phyloP scores from a whole-genome alignment of 2,888 invertebrate genomes.

The Tortricodes alternella region DNA sequence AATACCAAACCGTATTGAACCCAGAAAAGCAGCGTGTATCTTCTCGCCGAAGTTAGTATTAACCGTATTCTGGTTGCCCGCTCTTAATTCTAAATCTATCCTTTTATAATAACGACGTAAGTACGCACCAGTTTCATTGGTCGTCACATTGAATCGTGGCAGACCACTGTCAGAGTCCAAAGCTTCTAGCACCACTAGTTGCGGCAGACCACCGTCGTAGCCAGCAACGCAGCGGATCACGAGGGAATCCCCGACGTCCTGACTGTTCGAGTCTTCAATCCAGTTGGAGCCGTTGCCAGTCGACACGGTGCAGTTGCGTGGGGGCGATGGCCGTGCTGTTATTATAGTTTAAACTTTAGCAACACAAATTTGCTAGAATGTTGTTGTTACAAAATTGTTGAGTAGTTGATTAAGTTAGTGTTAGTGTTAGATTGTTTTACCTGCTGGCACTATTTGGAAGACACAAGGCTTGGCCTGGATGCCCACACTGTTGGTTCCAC shows the following conservation, averaged over 20 bases:
- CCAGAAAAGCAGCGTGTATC: too few species aligned
- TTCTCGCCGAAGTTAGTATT: too few species aligned
- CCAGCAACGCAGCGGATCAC: slow-evolving; percentile 93
- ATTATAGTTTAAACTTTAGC: background rate
- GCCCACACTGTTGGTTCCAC: slow-evolving; percentile 92
- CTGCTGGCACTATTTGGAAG: slow-evolving; percentile 94
- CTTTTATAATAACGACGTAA: background rate
- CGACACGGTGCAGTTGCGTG: slow-evolving; percentile 92
- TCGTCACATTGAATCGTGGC: slow-evolving; percentile 87
- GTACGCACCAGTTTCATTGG: slow-evolving; percentile 76
- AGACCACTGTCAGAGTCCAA: slow-evolving; percentile 87
- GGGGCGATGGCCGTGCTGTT: slow-evolving; percentile 89
- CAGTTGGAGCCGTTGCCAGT: slow-evolving; percentile 82
- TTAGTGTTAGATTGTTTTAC: slow-evolving; percentile 71
- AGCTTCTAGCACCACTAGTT: slow-evolving; percentile 92
- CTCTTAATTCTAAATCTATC: too few species aligned
- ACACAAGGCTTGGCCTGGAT: slow-evolving; percentile 92
- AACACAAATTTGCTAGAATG: too few species aligned
- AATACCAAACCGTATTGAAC: too few species aligned
- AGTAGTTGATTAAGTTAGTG: too few species aligned
- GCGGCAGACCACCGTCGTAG: slow-evolving; percentile 94
- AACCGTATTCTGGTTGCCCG: too few species aligned
- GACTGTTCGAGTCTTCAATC: slow-evolving; percentile 64
- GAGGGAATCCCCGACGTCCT: slow-evolving; percentile 72
- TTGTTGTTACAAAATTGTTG: too few species aligned